phyloP scores from a whole-genome alignment of 2,888 invertebrate genomes.

The Brachypalpus laphriformis region DNA sequence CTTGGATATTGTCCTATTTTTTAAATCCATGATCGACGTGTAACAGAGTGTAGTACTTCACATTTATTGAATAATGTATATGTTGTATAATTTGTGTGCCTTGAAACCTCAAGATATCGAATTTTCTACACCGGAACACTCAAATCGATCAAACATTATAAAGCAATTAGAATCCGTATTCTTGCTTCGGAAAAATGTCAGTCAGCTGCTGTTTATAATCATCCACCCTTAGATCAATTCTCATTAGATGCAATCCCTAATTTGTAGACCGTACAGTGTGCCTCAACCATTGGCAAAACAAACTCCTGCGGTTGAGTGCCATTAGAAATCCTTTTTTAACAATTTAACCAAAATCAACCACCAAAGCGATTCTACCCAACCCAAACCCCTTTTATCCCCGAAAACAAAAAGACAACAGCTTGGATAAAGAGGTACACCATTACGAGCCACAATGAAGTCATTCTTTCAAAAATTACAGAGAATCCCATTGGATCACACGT shows the following conservation, averaged over 20 bases:
- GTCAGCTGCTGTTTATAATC: conserved; percentile 53
- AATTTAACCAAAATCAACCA: conserved; percentile 27
- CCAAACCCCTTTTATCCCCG: conserved; percentile 28
- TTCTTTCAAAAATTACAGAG: conserved; percentile 65
- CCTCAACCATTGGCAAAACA: conserved; percentile 69
- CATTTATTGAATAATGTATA: too few species aligned
- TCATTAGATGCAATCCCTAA: conserved; percentile 64
- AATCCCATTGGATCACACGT: conserved; percentile 70
- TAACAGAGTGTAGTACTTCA: too few species aligned
- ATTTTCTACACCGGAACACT: background rate
- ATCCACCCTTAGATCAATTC: conserved; percentile 56
- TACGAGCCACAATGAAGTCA: conserved; percentile 65
- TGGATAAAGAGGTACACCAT: conserved; percentile 62
- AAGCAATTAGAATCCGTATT: conserved; percentile 68
- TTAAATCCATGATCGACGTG: too few species aligned
- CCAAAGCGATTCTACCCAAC: conserved; percentile 7
- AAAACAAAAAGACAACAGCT: conserved; percentile 64
- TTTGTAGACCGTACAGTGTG: conserved; percentile 38
- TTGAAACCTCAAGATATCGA: background rate
- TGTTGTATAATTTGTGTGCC: too few species aligned
- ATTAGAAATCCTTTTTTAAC: conserved; percentile 57
- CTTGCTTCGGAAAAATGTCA: conserved; percentile 25
- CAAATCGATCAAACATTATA: conserved; percentile 67
- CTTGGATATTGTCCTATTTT: too few species aligned
- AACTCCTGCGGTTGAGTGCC: conserved; percentile 61